A percentile compares a stretch with the other conserved stretches of the same genome.
Evolutionary conservation across 1,140 invertebrate species (phyloP).

Genomic region (Portunus trituberculatus): DNA sequence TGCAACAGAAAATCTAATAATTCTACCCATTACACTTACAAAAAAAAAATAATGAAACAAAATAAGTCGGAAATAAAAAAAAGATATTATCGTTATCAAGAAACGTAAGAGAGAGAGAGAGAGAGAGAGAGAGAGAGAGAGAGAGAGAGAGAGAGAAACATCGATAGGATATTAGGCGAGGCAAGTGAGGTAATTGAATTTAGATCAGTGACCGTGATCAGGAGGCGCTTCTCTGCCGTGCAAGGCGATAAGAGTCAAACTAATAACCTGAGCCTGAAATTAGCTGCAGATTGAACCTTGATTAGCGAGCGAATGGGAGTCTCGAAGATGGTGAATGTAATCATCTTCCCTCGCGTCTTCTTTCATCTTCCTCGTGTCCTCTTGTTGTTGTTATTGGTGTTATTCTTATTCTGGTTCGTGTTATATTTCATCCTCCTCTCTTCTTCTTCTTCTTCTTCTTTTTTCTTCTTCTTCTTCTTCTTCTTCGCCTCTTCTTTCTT

Average conservation of each 20-base stretch:
- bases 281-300: conserved; percentile 1
- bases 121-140: too few relatives aligned
- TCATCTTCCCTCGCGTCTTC: not conserved
- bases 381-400: too few relatives aligned
- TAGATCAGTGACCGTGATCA: conserved; percentile 20
- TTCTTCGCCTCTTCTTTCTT: too few relatives aligned
- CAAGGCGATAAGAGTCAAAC: not conserved
- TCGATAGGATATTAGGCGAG: not conserved
- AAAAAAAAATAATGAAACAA: too few relatives aligned
- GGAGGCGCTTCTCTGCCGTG: not conserved
- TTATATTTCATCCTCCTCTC: too few relatives aligned
- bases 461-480: not conserved
- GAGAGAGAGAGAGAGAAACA: too few relatives aligned
- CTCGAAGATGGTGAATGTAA: not conserved
- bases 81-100: too few relatives aligned
- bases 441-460: too few relatives aligned
- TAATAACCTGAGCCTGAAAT: conserved; percentile 11
- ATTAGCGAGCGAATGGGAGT: not conserved
- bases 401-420: too few relatives aligned
- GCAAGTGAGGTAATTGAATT: not conserved
- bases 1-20: too few relatives aligned
- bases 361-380: not conserved
- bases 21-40: too few relatives aligned
- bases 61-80: too few relatives aligned
- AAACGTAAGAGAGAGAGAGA: not conserved